phyloP scores from a whole-genome alignment of 2,888 invertebrate species.

The Cataglyphis cursor region DNA sequence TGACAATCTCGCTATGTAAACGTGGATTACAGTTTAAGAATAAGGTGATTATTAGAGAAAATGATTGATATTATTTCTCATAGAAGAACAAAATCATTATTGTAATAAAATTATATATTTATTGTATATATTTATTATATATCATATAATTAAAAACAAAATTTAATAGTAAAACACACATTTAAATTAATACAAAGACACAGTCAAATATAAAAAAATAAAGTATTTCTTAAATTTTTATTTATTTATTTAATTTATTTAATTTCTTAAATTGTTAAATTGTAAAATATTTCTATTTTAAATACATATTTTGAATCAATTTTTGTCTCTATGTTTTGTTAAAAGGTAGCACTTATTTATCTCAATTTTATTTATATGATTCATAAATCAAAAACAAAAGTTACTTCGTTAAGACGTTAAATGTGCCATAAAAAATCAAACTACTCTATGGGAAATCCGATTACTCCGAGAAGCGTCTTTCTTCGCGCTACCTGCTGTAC shows the following conservation, averaged over 20 bases:
- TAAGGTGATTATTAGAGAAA: background rate
- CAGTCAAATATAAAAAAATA: too few species aligned
- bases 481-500: background rate
- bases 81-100: background rate
- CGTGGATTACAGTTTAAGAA: conserved; percentile 12
- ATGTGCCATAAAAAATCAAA: conserved; percentile 5
- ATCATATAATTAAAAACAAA: background rate
- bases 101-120: background rate
- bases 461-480: background rate
- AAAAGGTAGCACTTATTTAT: too few species aligned
- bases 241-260: too few species aligned
- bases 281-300: too few species aligned
- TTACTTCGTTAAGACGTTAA: background rate
- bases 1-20: conserved; percentile 43
- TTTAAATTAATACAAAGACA: too few species aligned
- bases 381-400: background rate
- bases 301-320: too few species aligned
- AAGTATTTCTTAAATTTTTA: too few species aligned
- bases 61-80: background rate
- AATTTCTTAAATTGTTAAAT: too few species aligned
- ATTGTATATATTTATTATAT: background rate
- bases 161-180: background rate
- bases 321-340: too few species aligned
- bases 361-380: background rate
- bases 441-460: background rate